Evolutionary conservation across 1,140 invertebrate genomes (phyloP).

Genomic region (Eurosta solidaginis): DNA sequence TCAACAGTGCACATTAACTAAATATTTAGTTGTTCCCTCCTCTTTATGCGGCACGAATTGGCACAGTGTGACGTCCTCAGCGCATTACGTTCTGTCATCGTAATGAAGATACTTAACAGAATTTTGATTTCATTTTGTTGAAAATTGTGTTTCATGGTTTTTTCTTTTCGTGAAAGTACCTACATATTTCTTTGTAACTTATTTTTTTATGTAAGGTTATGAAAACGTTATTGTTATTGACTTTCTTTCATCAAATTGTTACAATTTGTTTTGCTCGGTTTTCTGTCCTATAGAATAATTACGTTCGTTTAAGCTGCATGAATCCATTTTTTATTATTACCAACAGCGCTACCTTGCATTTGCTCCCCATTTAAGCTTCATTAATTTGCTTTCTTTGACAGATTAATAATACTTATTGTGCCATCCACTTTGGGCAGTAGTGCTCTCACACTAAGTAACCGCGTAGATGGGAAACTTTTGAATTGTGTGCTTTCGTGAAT

Average conservation of each 20-base stretch:
- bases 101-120: slow-evolving; percentile 19
- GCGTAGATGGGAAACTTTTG: too few relatives aligned
- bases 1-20: not conserved
- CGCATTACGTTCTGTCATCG: not conserved
- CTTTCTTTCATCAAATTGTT: not conserved
- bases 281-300: not conserved
- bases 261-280: slow-evolving; percentile 4
- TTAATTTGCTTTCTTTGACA: not conserved
- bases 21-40: not conserved
- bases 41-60: slow-evolving; percentile 2
- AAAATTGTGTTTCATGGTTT: too few relatives aligned
- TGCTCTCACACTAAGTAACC: too few relatives aligned
- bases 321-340: not conserved
- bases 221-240: too few relatives aligned
- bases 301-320: not conserved
- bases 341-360: not conserved
- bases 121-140: slow-evolving; percentile 19
- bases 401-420: not conserved
- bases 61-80: slow-evolving; percentile 16
- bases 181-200: not conserved
- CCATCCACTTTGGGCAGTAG: too few relatives aligned
- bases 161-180: not conserved
- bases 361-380: not conserved
- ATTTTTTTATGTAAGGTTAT: not conserved
- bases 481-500: too few relatives aligned